Conservation (phyloP, 37 sponge, comb jelly and placozoan genomes). For the Hexactinellida sp. region DNA sequence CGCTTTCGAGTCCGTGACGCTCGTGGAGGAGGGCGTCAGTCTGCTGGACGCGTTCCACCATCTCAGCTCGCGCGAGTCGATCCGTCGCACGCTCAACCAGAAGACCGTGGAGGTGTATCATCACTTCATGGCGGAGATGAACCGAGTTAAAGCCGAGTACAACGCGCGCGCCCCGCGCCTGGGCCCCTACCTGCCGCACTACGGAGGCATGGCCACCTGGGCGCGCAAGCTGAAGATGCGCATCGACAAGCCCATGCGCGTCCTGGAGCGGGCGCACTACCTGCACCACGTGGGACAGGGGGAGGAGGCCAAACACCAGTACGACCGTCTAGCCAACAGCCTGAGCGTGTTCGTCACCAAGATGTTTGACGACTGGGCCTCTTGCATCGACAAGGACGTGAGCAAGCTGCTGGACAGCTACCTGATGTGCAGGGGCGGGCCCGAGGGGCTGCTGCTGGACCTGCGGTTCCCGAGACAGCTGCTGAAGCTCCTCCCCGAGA, state of each 20-base stretch:
- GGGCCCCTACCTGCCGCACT: slow-evolving; percentile 52
- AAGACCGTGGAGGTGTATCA: slow-evolving; percentile 79
- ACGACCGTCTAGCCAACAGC: slow-evolving; percentile 63
- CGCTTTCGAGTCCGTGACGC: slow-evolving; percentile 61
- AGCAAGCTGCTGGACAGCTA: slow-evolving; percentile 51
- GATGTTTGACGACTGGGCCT: slow-evolving; percentile 80
- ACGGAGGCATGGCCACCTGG: slow-evolving; percentile 81
- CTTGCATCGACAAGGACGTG: slow-evolving; percentile 69
- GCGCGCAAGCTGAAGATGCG: slow-evolving; percentile 68
- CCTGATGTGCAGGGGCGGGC: slow-evolving; percentile 47
- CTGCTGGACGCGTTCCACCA: slow-evolving; percentile 78
- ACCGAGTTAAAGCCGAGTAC: slow-evolving; percentile 89
- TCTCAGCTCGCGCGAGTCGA: slow-evolving; percentile 70
- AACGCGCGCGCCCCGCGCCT: slow-evolving; percentile 38
- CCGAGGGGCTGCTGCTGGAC: slow-evolving; percentile 34
- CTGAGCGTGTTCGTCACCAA: slow-evolving; percentile 87
- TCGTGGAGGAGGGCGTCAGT: slow-evolving; percentile 83
- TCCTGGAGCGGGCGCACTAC: slow-evolving; percentile 66
- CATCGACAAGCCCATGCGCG: slow-evolving; percentile 77
- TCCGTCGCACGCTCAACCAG: slow-evolving; percentile 74
- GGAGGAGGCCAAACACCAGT: slow-evolving; percentile 63
- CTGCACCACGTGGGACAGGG: slow-evolving; percentile 72
- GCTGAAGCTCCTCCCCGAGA: slow-evolving; percentile 78
- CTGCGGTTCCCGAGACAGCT: slow-evolving; percentile 61
- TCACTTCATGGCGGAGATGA: slow-evolving; percentile 81